Percentiles rank a stretch among this genome's conserved stretches.
Evolutionary conservation across 2,888 invertebrate genomes (phyloP).

Genomic region (Epicampocera succincta): DNA sequence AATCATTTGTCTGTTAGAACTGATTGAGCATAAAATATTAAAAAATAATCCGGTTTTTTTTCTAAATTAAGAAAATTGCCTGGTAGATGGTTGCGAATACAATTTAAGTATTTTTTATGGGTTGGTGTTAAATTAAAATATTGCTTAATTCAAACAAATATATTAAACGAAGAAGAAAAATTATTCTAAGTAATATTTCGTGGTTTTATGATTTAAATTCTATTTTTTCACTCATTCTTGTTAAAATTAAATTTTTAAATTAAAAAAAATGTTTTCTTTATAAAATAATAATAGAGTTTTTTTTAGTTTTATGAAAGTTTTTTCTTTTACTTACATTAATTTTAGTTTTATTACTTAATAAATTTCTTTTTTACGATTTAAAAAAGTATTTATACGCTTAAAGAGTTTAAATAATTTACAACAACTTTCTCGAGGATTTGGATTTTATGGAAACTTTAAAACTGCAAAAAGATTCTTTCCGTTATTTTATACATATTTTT

Average conservation of each 20-base stretch:
- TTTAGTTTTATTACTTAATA: constrained; percentile 32
- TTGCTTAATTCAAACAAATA: constrained; percentile 45
- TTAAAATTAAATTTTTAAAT: constrained; percentile 20
- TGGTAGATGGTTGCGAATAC: constrained; percentile 36
- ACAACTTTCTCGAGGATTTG: constrained; percentile 14
- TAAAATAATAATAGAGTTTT: constrained; percentile 29
- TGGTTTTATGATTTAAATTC: constrained; percentile 32
- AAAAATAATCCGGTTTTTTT: constrained; percentile 39
- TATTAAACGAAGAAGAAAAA: constrained; percentile 16
- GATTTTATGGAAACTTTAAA: constrained; percentile 16
- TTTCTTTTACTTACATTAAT: constrained; percentile 32
- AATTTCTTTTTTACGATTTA: constrained; percentile 23
- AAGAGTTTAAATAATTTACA: constrained; percentile 51
- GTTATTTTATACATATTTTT: background rate
- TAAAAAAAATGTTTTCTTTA: constrained; percentile 18
- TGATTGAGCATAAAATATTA: constrained; percentile 33
- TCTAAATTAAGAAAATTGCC: constrained; percentile 51
- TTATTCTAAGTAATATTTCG: constrained; percentile 24
- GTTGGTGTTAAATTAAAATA: constrained; percentile 23
- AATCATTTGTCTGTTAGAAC: constrained; percentile 24
- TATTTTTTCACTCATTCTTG: constrained; percentile 40
- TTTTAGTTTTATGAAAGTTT: constrained; percentile 21
- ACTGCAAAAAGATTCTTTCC: constrained; percentile 25
- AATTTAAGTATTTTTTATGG: background rate
- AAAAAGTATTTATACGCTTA: constrained; percentile 4